Conservation (phyloP, 2,888 invertebrate genomes). For the Perdita meconis region DNA sequence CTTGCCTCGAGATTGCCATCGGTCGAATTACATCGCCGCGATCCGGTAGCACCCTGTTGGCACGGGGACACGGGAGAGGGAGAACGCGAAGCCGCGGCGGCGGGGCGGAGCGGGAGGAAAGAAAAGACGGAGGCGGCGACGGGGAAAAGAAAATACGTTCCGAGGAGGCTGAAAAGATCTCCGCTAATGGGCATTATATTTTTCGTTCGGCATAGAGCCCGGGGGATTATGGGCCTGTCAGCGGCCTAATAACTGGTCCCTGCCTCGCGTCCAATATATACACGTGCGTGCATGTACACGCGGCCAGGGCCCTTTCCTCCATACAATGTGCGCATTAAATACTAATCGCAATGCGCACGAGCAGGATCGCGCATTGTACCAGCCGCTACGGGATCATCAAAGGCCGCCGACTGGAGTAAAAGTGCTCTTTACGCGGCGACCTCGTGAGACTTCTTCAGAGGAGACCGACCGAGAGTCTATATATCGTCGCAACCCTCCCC, state of each 20-base stretch:
- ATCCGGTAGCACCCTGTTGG: constrained; percentile 41
- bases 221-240: constrained; percentile 83
- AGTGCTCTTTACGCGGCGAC: constrained; percentile 33
- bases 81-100: not conserved
- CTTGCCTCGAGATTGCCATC: constrained; percentile 9
- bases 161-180: constrained; percentile 73
- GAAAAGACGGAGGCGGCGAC: constrained; percentile 22
- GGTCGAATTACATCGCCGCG: constrained; percentile 29
- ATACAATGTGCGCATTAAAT: constrained; percentile 82
- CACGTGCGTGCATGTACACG: constrained; percentile 68
- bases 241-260: constrained; percentile 82
- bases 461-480: constrained; percentile 13
- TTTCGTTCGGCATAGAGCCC: constrained; percentile 69
- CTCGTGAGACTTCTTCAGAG: constrained; percentile 49
- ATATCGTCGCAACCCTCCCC: constrained; percentile 21
- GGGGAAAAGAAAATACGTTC: constrained; percentile 48
- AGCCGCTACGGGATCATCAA: constrained; percentile 72
- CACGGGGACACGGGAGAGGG: not conserved
- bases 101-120: constrained; percentile 7
- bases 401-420: constrained; percentile 68
- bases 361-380: constrained; percentile 67
- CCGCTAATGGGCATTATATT: constrained; percentile 71
- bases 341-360: constrained; percentile 80
- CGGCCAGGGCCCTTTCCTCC: constrained; percentile 75
- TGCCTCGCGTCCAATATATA: constrained; percentile 77